These are phyloP conservation scores for Mesitornis unicolor DNA, from an alignment of 2,113 vertebrate species.

Conservation along the genomic window DNA sequence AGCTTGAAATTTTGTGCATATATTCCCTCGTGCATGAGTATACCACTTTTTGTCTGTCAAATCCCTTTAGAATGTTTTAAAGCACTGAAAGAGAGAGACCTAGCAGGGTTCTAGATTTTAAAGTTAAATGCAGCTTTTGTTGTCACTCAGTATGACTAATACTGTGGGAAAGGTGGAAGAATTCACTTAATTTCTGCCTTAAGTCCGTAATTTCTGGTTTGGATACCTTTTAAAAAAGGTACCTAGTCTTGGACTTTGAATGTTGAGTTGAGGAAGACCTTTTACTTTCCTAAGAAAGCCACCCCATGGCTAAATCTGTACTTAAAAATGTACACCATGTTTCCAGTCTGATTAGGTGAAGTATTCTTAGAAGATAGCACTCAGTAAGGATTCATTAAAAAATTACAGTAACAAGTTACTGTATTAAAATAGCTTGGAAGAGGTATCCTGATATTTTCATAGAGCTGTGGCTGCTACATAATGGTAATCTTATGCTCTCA, in stretches of 20 bases:
- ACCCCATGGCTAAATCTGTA: neutral
- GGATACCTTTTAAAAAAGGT: neutral
- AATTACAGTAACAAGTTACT: neutral
- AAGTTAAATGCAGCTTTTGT: neutral
- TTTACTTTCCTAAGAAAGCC: neutral
- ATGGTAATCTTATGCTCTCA: neutral
- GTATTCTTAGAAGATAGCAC: neutral
- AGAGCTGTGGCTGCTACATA: neutral
- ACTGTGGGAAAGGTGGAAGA: neutral
- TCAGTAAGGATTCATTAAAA: neutral
- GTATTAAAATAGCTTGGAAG: neutral
- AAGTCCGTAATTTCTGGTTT: neutral
- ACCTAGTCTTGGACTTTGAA: neutral
- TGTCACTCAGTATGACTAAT: neutral
- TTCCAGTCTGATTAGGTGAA: neutral
- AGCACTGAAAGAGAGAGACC: neutral
- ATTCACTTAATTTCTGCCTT: neutral
- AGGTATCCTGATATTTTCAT: neutral
- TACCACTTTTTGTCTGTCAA: neutral
- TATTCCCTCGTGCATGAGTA: neutral
- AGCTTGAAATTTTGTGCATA: neutral
- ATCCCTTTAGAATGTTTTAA: neutral
- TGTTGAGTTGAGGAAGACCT: neutral
- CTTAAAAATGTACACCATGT: neutral
- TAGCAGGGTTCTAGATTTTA: neutral